These are phyloP conservation scores for Oncopodura yosiiana DNA, from an alignment of 1,140 invertebrate genomes.

Conservation along the genomic window DNA sequence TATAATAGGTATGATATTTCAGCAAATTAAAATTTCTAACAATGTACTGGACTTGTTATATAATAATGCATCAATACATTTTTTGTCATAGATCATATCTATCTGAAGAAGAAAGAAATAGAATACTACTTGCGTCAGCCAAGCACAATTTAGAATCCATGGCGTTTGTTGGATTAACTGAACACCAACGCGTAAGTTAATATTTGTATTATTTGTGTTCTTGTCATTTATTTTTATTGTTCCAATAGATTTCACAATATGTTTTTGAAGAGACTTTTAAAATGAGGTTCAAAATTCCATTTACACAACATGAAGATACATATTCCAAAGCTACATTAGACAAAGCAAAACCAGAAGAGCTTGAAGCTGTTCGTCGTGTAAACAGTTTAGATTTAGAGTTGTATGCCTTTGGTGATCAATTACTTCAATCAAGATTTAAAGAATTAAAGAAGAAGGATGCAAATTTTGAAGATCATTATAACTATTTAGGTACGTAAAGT, in stretches of 20 bases:
- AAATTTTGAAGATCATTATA: slow-evolving; percentile 59
- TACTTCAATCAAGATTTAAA: slow-evolving; percentile 77
- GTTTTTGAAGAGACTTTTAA: slow-evolving; percentile 97
- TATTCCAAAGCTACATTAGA: slow-evolving; percentile 65
- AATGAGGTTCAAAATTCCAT: slow-evolving; percentile 74
- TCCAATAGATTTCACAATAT: slow-evolving; percentile 70
- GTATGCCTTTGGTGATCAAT: slow-evolving; percentile 82
- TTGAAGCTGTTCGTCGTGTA: slow-evolving; percentile 62
- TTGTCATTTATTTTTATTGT: slow-evolving; percentile 16
- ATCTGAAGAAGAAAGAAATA: slow-evolving; percentile 55
- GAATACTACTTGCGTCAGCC: slow-evolving; percentile 81
- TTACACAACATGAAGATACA: slow-evolving; percentile 82
- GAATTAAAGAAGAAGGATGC: slow-evolving; percentile 64
- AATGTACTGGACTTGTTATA: not conserved
- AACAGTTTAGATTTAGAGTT: slow-evolving; percentile 87
- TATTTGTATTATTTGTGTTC: not conserved
- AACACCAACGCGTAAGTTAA: slow-evolving; percentile 68
- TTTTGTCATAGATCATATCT: slow-evolving; percentile 49
- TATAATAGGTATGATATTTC: slow-evolving; percentile 57
- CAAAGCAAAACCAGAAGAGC: slow-evolving; percentile 58
- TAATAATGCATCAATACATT: not conserved
- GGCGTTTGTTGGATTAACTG: slow-evolving; percentile 95
- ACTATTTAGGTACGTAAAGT: no score
- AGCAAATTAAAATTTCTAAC: not conserved
- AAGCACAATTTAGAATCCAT: slow-evolving; percentile 88